Conservation (phyloP, 2,113 vertebrate genomes). For the Oophaga pumilio region DNA sequence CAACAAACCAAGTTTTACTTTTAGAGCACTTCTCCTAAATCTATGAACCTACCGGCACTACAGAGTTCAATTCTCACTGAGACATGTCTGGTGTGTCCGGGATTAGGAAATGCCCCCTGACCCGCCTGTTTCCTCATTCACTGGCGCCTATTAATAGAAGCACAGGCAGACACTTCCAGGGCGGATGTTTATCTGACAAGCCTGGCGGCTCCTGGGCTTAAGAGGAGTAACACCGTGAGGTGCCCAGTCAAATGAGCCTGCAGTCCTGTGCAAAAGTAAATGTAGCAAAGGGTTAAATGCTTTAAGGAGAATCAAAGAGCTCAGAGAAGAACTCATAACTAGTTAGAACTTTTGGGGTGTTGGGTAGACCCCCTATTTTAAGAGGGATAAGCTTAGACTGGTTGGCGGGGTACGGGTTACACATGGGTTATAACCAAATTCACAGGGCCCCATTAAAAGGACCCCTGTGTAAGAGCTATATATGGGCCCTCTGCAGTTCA, state of each 20-base stretch:
- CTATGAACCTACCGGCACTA: too few relatives aligned
- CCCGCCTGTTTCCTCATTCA: conserved; percentile 43
- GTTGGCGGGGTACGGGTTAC: too few relatives aligned
- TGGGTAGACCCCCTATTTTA: too few relatives aligned
- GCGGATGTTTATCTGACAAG: conserved; percentile 32
- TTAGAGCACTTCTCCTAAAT: too few relatives aligned
- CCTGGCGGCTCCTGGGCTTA: not conserved
- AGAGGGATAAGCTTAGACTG: too few relatives aligned
- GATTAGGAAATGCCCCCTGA: conserved; percentile 47
- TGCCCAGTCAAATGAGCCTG: not conserved
- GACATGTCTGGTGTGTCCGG: conserved; percentile 19
- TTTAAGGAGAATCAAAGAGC: not conserved
- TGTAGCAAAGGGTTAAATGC: too few relatives aligned
- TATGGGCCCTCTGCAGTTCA: too few relatives aligned
- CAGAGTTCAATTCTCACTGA: not conserved
- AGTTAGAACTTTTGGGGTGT: too few relatives aligned
- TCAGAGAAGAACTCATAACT: not conserved
- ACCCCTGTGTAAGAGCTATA: too few relatives aligned
- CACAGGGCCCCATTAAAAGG: too few relatives aligned
- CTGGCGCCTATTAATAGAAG: conserved; percentile 47
- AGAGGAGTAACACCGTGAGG: not conserved
- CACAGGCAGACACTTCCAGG: conserved; percentile 24
- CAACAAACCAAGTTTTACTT: too few relatives aligned
- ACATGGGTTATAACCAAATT: too few relatives aligned
- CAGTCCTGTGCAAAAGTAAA: not conserved